Conservation (phyloP, 37 sponge, comb jelly and placozoan species). For the Bolinopsis microptera region DNA sequence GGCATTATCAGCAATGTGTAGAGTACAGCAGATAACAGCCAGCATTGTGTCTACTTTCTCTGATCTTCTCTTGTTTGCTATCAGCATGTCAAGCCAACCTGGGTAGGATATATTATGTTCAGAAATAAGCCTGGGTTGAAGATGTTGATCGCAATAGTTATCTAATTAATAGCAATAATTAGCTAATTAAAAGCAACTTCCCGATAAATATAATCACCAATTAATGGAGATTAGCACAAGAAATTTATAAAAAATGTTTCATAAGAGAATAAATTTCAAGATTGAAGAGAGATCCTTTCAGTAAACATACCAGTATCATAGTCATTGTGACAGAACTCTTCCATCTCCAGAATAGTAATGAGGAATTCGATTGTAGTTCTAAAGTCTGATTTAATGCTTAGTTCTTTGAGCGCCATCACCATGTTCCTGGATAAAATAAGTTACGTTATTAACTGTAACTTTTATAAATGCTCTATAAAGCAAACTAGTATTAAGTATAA, state of each 20-base stretch:
- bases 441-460: neutral
- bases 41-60: slow-evolving; percentile 80
- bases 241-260: too few species aligned
- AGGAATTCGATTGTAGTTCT: slow-evolving; percentile 96
- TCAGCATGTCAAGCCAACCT: slow-evolving; percentile 93
- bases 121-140: too few species aligned
- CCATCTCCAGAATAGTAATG: slow-evolving; percentile 87
- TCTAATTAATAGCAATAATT: too few species aligned
- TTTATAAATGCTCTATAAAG: neutral
- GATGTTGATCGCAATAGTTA: too few species aligned
- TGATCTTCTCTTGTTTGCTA: slow-evolving; percentile 77
- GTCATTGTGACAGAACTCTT: slow-evolving; percentile 78
- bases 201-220: too few species aligned
- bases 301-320: slow-evolving; percentile 74
- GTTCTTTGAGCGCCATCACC: slow-evolving; percentile 92
- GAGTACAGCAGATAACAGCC: slow-evolving; percentile 85
- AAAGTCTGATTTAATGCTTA: slow-evolving; percentile 94
- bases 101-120: neutral
- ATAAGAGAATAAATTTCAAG: too few species aligned
- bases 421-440: slow-evolving; percentile 82
- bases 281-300: too few species aligned
- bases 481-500: neutral
- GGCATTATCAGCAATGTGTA: slow-evolving; percentile 86
- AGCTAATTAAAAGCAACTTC: too few species aligned
- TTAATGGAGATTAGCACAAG: too few species aligned